Evolutionary conservation across 1,140 invertebrate species (phyloP).

Genomic region (Ditylenchus dipsaci): DNA sequence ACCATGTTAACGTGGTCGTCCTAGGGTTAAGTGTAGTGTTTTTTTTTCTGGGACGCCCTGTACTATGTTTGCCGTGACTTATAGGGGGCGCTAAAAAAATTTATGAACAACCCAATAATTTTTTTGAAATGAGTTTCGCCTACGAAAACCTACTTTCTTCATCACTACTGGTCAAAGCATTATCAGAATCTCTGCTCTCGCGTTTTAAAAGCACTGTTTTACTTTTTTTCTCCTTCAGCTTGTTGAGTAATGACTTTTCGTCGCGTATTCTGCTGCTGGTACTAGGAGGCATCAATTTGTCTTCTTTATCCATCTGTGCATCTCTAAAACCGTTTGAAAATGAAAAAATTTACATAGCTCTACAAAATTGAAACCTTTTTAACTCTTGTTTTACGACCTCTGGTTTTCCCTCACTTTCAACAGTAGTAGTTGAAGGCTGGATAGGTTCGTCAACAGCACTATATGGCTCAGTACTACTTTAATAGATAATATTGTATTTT

Average conservation of each 20-base stretch:
- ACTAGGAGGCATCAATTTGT: not conserved
- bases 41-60: not conserved
- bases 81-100: not conserved
- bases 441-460: too few relatives aligned
- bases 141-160: conserved; percentile 17
- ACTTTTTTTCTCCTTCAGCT: not conserved
- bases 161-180: conserved; percentile 17
- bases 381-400: too few relatives aligned
- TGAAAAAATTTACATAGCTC: too few relatives aligned
- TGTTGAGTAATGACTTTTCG: not conserved
- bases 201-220: conserved; percentile 2
- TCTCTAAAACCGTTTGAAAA: too few relatives aligned
- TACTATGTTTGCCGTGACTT: not conserved
- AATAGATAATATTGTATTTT: too few relatives aligned
- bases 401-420: too few relatives aligned
- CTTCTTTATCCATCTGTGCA: not conserved
- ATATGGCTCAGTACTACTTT: too few relatives aligned
- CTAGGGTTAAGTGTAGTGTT: too few relatives aligned
- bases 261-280: not conserved
- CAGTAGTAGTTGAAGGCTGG: too few relatives aligned
- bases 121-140: not conserved
- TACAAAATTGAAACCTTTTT: too few relatives aligned
- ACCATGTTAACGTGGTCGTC: too few relatives aligned
- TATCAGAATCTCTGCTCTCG: conserved; percentile 7
- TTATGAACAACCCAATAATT: not conserved